phyloP scores from a whole-genome alignment of 2,113 vertebrate species.

The Pipra filicauda region DNA sequence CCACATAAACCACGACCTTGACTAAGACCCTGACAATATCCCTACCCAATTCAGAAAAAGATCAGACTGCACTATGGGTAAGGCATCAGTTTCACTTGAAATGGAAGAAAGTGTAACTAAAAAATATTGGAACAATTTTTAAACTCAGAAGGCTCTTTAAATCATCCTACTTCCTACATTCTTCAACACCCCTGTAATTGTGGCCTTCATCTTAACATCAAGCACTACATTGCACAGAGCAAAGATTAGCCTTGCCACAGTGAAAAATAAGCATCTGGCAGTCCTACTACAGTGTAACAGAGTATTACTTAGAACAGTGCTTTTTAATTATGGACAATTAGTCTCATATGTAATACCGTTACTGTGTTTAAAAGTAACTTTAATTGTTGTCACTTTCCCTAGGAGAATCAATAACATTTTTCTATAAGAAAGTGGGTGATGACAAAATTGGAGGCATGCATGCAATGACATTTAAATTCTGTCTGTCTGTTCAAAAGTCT shows the following conservation, averaged over 20 bases:
- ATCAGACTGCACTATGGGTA: neutral
- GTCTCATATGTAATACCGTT: neutral
- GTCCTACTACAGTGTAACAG: neutral
- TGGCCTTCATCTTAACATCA: neutral
- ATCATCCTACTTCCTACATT: neutral
- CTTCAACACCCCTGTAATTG: neutral
- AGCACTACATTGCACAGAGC: neutral
- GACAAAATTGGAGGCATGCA: neutral
- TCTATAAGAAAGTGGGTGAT: neutral
- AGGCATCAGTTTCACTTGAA: neutral
- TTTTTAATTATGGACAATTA: slow-evolving; percentile 9
- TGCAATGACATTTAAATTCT: neutral
- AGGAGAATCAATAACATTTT: neutral
- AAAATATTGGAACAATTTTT: neutral
- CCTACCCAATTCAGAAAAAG: neutral
- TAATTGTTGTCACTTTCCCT: neutral
- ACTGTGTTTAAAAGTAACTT: neutral
- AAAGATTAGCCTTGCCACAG: neutral
- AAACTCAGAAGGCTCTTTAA: neutral
- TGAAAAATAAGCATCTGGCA: slow-evolving; percentile 36
- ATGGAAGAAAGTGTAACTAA: neutral
- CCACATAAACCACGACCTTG: neutral
- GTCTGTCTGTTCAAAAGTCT: neutral
- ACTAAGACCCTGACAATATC: neutral
- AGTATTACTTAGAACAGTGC: neutral